Evolutionary conservation across 2,797 vertebrate genomes (phyloP).

Genomic region (Lacerta bilineata): DNA sequence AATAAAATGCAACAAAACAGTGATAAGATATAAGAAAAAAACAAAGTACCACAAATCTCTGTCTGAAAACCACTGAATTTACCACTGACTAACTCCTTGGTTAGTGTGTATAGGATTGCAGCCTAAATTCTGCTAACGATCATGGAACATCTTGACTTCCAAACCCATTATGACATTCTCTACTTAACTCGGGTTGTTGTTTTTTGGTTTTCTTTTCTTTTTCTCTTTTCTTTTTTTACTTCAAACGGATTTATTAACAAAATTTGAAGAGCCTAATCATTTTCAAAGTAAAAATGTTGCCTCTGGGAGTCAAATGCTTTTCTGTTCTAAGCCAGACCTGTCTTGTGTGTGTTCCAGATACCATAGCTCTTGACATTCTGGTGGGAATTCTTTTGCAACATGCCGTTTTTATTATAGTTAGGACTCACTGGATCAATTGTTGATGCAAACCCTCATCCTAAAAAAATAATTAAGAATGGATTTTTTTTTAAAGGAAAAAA

Average conservation of each 20-base stretch:
- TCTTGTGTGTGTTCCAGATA: conserved; percentile 63
- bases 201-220: not conserved
- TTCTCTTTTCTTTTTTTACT: conserved; percentile 35
- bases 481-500: conserved; percentile 30
- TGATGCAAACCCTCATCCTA: conserved; percentile 62
- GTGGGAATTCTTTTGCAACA: conserved; percentile 67
- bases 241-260: conserved; percentile 74
- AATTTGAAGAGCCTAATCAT: conserved; percentile 69
- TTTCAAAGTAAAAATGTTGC: conserved; percentile 71
- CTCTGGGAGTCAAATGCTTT: conserved; percentile 65
- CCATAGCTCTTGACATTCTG: conserved; percentile 56
- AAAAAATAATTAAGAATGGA: conserved; percentile 64
- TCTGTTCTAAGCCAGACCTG: conserved; percentile 65
- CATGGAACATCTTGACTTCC: conserved; percentile 49
- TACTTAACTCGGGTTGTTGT: conserved; percentile 40
- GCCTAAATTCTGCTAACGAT: conserved; percentile 38
- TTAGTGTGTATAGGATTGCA: not conserved
- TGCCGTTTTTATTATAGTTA: conserved; percentile 74
- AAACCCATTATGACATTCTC: conserved; percentile 34
- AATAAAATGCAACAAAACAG: not conserved
- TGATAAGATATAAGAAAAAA: not conserved
- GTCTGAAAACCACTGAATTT: not conserved
- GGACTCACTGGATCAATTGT: conserved; percentile 70
- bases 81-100: no score
- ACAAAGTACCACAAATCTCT: not conserved